Conservation (phyloP, 2,888 invertebrate genomes). For the Timema cristinae region DNA sequence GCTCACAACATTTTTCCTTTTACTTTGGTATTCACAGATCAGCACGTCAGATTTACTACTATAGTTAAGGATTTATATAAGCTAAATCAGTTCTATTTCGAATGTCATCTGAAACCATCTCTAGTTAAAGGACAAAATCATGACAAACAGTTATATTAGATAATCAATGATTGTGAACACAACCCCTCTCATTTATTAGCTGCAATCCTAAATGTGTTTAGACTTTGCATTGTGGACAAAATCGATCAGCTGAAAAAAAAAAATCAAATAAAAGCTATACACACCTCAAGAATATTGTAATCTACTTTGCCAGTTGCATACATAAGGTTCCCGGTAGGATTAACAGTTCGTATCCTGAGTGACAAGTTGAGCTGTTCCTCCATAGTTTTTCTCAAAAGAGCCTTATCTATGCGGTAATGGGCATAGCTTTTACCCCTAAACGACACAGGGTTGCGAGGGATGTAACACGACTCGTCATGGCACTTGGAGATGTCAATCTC, state of each 20-base stretch:
- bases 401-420: constrained; percentile 65
- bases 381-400: constrained; percentile 61
- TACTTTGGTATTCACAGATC: too few relatives aligned
- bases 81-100: too few relatives aligned
- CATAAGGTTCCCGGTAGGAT: constrained; percentile 80
- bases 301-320: constrained; percentile 83
- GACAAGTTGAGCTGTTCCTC: constrained; percentile 78
- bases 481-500: constrained; percentile 61
- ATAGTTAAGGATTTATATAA: too few relatives aligned
- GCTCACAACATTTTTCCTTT: too few relatives aligned
- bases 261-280: constrained; percentile 18
- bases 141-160: too few relatives aligned
- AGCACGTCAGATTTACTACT: too few relatives aligned
- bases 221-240: too few relatives aligned
- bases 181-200: too few relatives aligned
- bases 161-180: too few relatives aligned
- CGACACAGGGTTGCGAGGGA: constrained; percentile 69
- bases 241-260: too few relatives aligned
- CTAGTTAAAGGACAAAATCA: too few relatives aligned
- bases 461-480: constrained; percentile 67
- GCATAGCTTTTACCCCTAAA: constrained; percentile 80
- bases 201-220: constrained; percentile 13
- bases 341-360: constrained; percentile 75
- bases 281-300: constrained; percentile 80
- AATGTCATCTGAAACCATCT: too few relatives aligned